These are phyloP conservation scores for Antennarius striatus DNA, from an alignment of 2,113 vertebrate species.

Conservation along the genomic window DNA sequence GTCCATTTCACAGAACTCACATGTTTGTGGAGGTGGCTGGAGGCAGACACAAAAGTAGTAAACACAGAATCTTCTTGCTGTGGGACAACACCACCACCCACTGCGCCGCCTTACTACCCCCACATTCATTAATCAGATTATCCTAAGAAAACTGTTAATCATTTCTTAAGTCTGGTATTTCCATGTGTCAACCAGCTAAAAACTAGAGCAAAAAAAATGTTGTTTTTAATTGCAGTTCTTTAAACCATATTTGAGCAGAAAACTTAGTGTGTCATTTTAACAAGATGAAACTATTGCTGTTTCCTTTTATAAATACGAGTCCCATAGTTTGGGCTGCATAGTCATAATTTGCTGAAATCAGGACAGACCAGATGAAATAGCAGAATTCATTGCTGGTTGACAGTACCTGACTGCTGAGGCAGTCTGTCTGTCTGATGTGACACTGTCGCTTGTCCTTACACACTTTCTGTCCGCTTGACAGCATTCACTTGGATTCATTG, in stretches of 20 bases:
- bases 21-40: too few species aligned
- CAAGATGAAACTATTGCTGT: slow-evolving; percentile 26
- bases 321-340: slow-evolving; percentile 23
- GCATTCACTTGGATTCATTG: slow-evolving; percentile 57
- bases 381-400: slow-evolving; percentile 35
- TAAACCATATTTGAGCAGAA: slow-evolving; percentile 13
- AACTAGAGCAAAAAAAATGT: slow-evolving; percentile 23
- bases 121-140: slow-evolving; percentile 13
- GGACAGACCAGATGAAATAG: slow-evolving; percentile 30
- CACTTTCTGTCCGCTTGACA: slow-evolving; percentile 40
- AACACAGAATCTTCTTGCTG: too few species aligned
- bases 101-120: too few species aligned
- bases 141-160: slow-evolving; percentile 32
- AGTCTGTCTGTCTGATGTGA: slow-evolving; percentile 43
- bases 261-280: slow-evolving; percentile 12
- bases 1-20: too few species aligned
- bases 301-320: slow-evolving; percentile 13
- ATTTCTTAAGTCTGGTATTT: slow-evolving; percentile 37
- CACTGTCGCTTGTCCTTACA: slow-evolving; percentile 31
- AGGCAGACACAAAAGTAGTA: too few species aligned
- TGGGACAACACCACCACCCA: too few species aligned
- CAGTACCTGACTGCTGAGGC: slow-evolving; percentile 18
- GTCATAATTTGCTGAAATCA: slow-evolving; percentile 11
- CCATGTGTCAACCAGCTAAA: slow-evolving; percentile 31
- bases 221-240: slow-evolving; percentile 42